phyloP scores from a whole-genome alignment of 2,888 invertebrate genomes.

The Escarpia spicata region DNA sequence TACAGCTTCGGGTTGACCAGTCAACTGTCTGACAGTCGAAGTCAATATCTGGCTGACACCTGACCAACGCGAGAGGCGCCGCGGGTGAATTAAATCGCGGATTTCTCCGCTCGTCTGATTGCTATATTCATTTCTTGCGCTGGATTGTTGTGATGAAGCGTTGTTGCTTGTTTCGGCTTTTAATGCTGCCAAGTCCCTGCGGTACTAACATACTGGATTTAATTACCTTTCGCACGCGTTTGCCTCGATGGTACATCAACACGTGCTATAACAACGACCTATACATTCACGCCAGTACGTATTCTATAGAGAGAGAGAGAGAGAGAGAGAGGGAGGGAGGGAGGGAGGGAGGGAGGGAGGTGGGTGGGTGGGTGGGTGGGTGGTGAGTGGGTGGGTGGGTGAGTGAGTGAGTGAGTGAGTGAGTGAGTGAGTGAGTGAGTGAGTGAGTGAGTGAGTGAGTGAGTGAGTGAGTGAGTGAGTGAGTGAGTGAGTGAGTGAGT shows the following conservation, averaged over 20 bases:
- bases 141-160: not conserved
- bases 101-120: not conserved
- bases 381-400: no score
- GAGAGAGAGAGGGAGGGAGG: no score
- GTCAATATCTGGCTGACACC: not conserved
- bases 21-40: not conserved
- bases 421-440: no score
- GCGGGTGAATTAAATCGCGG: not conserved
- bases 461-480: no score
- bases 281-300: no score
- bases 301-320: no score
- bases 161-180: not conserved
- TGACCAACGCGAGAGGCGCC: not conserved
- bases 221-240: not conserved
- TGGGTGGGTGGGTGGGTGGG: no score
- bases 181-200: not conserved
- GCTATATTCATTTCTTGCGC: not conserved
- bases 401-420: no score
- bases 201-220: not conserved
- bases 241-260: not conserved
- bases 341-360: no score
- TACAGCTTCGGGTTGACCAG: not conserved
- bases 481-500: no score
- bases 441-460: no score
- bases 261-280: no score